A percentile compares a stretch with the other conserved stretches of the same genome.
phyloP scores from a whole-genome alignment of 2,797 vertebrate genomes.

The Typhlichthys subterraneus region DNA sequence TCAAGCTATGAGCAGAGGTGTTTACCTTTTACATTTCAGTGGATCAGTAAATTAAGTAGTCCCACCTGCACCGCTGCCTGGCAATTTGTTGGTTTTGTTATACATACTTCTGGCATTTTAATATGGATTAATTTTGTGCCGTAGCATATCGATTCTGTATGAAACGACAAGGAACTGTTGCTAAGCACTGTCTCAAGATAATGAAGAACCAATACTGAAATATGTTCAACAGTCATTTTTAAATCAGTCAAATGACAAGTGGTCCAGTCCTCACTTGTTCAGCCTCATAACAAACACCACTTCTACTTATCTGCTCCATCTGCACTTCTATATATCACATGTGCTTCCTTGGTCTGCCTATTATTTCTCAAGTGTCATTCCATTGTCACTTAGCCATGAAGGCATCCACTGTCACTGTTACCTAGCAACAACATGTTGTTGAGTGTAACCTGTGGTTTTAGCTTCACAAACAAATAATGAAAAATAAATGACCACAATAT shows the following conservation, averaged over 20 bases:
- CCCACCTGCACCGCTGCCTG: slow-evolving; percentile 50
- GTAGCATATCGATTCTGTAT: slow-evolving; percentile 33
- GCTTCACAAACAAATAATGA: too few species aligned
- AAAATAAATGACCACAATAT: too few species aligned
- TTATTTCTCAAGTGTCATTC: too few species aligned
- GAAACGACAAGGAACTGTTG: slow-evolving; percentile 6
- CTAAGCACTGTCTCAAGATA: slow-evolving; percentile 11
- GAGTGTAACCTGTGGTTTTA: too few species aligned
- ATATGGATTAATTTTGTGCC: slow-evolving; percentile 32
- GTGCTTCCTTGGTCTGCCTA: too few species aligned
- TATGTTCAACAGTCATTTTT: not conserved
- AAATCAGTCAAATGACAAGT: not conserved
- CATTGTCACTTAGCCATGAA: too few species aligned
- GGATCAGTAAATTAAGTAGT: slow-evolving; percentile 59
- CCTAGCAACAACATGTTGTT: too few species aligned
- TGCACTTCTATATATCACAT: too few species aligned
- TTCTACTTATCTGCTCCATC: not conserved
- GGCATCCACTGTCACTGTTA: too few species aligned
- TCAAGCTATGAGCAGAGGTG: slow-evolving; percentile 53
- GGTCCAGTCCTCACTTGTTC: not conserved
- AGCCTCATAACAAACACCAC: not conserved
- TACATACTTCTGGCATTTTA: slow-evolving; percentile 22
- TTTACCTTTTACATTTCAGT: slow-evolving; percentile 47
- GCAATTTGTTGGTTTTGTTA: slow-evolving; percentile 35
- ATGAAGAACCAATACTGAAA: not conserved